Conservation (phyloP, 2,888 invertebrate genomes). For the Epistrophe eligans region DNA sequence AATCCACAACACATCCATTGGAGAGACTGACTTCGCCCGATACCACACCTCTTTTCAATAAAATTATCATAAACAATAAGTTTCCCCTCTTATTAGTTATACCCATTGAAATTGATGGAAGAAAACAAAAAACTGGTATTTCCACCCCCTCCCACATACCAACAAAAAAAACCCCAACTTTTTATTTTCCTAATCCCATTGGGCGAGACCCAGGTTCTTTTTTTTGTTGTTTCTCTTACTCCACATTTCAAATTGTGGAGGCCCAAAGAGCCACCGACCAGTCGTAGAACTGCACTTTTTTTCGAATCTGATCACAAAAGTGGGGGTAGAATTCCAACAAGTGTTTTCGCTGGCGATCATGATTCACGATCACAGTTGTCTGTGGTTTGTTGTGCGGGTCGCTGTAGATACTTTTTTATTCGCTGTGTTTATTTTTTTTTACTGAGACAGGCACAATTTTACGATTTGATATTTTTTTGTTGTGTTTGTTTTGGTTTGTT, state of each 20-base stretch:
- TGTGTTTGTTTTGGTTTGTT: background rate
- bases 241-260: constrained; percentile 40
- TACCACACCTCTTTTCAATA: constrained; percentile 62
- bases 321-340: constrained; percentile 52
- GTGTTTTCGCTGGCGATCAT: constrained; percentile 56
- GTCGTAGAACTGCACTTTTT: constrained; percentile 66
- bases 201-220: constrained; percentile 66
- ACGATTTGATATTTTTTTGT: constrained; percentile 2
- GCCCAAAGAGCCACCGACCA: constrained; percentile 57
- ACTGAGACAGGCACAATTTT: background rate
- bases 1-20: constrained; percentile 48
- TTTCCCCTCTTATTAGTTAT: constrained; percentile 30
- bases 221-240: constrained; percentile 56
- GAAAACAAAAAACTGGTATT: constrained; percentile 42
- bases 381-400: constrained; percentile 66
- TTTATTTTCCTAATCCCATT: constrained; percentile 59
- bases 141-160: constrained; percentile 62
- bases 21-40: constrained; percentile 60
- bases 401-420: constrained; percentile 66
- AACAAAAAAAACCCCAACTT: constrained; percentile 15
- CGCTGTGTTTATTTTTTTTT: constrained; percentile 21
- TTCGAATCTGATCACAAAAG: constrained; percentile 19
- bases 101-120: background rate
- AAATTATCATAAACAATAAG: constrained; percentile 52
- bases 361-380: constrained; percentile 68